Conservation (phyloP, 2,888 invertebrate genomes). For the Odontothrips loti region DNA sequence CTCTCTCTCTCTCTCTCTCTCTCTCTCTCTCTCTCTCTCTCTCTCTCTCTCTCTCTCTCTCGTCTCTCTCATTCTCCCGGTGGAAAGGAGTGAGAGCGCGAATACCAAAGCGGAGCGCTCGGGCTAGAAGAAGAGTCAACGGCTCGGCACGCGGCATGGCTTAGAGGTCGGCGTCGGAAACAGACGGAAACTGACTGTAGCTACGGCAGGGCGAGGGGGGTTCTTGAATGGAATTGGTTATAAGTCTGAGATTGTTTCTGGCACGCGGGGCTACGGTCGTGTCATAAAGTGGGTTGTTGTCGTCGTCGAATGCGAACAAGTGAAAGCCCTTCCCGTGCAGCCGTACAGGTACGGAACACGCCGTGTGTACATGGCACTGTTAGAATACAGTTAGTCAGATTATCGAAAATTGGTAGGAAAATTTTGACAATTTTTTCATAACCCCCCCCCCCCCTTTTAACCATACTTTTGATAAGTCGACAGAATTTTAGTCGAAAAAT, state of each 20-base stretch:
- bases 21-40: too few relatives aligned
- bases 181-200: neutral
- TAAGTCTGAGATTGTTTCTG: neutral
- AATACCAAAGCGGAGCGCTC: neutral
- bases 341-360: neutral
- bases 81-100: neutral
- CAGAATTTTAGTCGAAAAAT: too few relatives aligned
- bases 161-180: neutral
- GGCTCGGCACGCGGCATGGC: neutral
- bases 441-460: too few relatives aligned
- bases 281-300: neutral
- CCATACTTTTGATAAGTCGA: too few relatives aligned
- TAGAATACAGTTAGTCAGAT: too few relatives aligned
- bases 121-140: neutral
- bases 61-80: too few relatives aligned
- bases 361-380: too few relatives aligned
- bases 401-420: too few relatives aligned
- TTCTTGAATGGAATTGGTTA: constrained; percentile 8
- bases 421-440: too few relatives aligned
- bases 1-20: too few relatives aligned
- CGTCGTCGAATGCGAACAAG: neutral
- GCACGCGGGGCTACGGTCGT: neutral
- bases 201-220: neutral
- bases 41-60: too few relatives aligned
- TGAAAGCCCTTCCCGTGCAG: neutral